Evolutionary conservation across 2,888 invertebrate genomes (phyloP).

Genomic region (Eustalomyia histrio): DNA sequence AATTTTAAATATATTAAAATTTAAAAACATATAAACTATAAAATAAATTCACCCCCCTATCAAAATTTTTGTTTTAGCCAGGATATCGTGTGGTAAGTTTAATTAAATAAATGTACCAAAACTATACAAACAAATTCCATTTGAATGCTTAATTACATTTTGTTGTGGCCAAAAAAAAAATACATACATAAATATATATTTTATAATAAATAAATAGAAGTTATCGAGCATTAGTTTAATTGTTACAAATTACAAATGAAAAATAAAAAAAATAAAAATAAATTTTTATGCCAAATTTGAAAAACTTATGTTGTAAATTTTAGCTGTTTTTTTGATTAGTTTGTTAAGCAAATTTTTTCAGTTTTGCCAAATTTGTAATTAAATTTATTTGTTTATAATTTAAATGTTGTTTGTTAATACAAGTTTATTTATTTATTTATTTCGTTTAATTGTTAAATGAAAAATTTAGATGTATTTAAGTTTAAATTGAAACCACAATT

Average conservation of each 20-base stretch:
- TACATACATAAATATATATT: background rate
- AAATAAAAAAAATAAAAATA: background rate
- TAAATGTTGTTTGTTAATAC: constrained; percentile 17
- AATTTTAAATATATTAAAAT: constrained; percentile 4
- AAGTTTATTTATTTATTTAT: constrained; percentile 17
- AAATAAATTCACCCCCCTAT: constrained; percentile 37
- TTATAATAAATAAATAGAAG: constrained; percentile 23
- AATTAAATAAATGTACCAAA: constrained; percentile 33
- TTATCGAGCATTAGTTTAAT: constrained; percentile 42
- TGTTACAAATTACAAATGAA: background rate
- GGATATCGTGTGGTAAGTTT: constrained; percentile 65
- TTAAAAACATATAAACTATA: constrained; percentile 9
- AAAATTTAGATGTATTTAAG: background rate
- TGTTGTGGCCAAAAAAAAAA: constrained; percentile 37
- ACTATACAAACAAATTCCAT: constrained; percentile 20
- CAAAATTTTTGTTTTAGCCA: constrained; percentile 56
- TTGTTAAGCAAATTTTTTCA: constrained; percentile 3
- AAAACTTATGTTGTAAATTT: background rate
- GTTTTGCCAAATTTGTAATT: constrained; percentile 30
- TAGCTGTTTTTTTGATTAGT: background rate
- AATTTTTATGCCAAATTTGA: background rate
- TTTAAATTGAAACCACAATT: constrained; percentile 21
- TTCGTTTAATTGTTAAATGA: constrained; percentile 10
- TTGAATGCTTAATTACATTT: constrained; percentile 60
- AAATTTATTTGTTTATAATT: constrained; percentile 17